phyloP scores from a whole-genome alignment of 2,797 vertebrate genomes.

The Carapus acus region DNA sequence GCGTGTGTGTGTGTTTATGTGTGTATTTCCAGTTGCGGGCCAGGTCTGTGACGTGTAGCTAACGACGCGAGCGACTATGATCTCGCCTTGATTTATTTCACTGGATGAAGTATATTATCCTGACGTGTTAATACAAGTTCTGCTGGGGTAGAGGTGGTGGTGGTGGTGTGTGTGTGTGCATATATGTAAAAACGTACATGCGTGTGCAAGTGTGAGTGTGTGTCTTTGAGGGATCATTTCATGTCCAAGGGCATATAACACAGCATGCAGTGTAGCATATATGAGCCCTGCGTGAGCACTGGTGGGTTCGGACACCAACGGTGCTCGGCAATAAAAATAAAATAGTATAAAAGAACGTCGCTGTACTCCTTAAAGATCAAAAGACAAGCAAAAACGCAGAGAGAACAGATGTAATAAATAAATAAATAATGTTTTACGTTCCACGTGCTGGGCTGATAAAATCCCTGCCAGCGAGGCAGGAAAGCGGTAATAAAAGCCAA shows the following conservation, averaged over 20 bases:
- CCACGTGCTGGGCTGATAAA: conserved; percentile 73
- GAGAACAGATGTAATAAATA: not conserved
- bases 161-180: conserved; percentile 36
- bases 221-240: too few species aligned
- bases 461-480: conserved; percentile 67
- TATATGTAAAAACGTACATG: conserved; percentile 22
- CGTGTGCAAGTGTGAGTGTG: conserved; percentile 11
- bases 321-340: too few species aligned
- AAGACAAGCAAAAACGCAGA: not conserved
- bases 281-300: too few species aligned
- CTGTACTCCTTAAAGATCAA: conserved; percentile 57
- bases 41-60: conserved; percentile 58
- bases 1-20: conserved; percentile 56
- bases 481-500: conserved; percentile 67
- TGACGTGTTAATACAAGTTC: conserved; percentile 54
- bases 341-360: too few species aligned
- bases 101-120: conserved; percentile 62
- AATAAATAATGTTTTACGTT: conserved; percentile 26
- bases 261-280: too few species aligned
- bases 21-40: conserved; percentile 56
- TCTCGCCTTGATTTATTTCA: conserved; percentile 64
- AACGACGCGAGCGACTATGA: conserved; percentile 48
- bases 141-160: too few species aligned
- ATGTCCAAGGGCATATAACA: too few species aligned
- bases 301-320: too few species aligned